Conservation (phyloP, 2,113 vertebrate genomes). For the Clarias macrocephalus region DNA sequence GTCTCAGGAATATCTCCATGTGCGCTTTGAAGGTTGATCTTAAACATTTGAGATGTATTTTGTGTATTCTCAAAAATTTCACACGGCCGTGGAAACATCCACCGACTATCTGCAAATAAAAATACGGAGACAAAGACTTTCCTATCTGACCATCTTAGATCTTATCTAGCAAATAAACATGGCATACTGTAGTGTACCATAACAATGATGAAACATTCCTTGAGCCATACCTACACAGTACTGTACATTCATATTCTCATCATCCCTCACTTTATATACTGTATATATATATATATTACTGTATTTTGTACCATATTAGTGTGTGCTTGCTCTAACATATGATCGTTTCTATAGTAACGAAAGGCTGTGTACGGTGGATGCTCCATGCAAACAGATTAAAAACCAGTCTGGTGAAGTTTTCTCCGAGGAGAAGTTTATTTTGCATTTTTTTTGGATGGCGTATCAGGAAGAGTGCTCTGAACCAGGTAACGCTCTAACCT, state of each 20-base stretch:
- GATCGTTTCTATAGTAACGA: not conserved
- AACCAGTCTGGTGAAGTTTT: not conserved
- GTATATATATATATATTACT: no score
- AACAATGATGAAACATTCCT: not conserved
- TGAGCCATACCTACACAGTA: not conserved
- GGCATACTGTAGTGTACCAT: not conserved
- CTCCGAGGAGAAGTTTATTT: not conserved
- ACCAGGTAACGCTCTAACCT: not conserved
- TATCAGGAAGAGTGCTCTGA: not conserved
- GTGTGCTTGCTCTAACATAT: not conserved
- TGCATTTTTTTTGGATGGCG: not conserved
- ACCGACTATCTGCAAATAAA: not conserved
- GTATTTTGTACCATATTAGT: not conserved
- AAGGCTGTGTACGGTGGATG: not conserved
- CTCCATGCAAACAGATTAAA: not conserved
- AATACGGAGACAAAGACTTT: not conserved
- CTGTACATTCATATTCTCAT: not conserved
- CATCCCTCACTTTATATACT: no score
- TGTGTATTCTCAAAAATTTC: not conserved
- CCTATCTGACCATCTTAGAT: not conserved
- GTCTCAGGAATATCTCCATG: not conserved
- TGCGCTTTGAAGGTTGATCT: not conserved
- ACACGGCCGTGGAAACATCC: no score
- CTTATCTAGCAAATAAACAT: not conserved
- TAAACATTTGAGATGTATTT: not conserved